These are phyloP conservation scores for Ianthella basta DNA, from an alignment of 37 sponge, comb jelly and placozoan genomes.

Conservation along the genomic window DNA sequence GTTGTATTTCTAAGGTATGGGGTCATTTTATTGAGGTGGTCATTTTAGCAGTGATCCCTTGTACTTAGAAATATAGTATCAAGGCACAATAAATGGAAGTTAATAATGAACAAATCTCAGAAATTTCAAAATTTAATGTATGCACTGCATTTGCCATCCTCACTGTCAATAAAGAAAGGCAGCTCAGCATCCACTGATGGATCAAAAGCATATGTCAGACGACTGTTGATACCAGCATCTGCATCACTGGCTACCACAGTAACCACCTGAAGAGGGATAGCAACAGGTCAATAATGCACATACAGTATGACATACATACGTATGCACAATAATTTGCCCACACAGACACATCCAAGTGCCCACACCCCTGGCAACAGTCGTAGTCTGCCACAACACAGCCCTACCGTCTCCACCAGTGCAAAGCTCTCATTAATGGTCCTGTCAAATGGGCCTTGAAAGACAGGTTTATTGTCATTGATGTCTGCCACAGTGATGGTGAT, in stretches of 20 bases:
- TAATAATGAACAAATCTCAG: too few species aligned
- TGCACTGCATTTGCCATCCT: neutral
- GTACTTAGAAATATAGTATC: too few species aligned
- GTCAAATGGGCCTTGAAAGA: neutral
- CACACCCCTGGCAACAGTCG: too few species aligned
- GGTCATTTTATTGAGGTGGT: too few species aligned
- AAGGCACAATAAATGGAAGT: too few species aligned
- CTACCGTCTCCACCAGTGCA: conserved; percentile 1
- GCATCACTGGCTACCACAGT: neutral
- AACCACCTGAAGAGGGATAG: neutral
- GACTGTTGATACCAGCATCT: conserved; percentile 6
- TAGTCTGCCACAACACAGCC: neutral
- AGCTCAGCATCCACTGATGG: neutral
- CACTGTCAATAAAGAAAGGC: conserved; percentile 23
- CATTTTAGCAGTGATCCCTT: too few species aligned
- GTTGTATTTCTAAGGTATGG: too few species aligned
- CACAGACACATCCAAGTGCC: too few species aligned
- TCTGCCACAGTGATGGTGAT: neutral
- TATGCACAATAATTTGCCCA: too few species aligned
- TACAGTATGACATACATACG: too few species aligned
- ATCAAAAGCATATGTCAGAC: conserved; percentile 5
- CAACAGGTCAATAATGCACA: neutral
- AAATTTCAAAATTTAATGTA: neutral
- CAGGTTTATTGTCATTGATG: conserved; percentile 10
- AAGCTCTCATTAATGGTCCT: conserved; percentile 5